Conservation (phyloP, 2,113 vertebrate species). For the Muntiacus reevesi region DNA sequence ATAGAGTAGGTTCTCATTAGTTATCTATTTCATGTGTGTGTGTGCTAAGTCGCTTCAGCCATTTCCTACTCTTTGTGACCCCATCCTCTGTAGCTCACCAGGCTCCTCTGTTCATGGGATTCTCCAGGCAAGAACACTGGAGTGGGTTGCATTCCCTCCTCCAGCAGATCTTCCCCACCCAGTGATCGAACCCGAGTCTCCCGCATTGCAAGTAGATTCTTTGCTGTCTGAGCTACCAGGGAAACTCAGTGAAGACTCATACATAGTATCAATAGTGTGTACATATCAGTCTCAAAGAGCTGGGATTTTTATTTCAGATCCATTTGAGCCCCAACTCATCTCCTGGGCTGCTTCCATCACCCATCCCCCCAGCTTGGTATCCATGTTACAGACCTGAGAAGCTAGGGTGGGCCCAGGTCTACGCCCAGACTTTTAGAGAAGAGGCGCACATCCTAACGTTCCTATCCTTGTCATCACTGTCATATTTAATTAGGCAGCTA, state of each 20-base stretch:
- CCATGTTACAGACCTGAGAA: neutral
- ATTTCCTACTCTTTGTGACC: neutral
- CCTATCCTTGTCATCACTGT: fast-evolving
- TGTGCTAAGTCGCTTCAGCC: neutral
- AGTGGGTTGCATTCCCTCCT: neutral
- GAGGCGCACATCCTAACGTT: fast-evolving
- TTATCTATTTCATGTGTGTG: neutral
- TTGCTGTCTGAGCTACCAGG: neutral
- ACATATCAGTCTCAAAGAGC: neutral
- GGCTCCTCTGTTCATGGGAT: neutral
- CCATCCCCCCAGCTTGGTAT: fast-evolving
- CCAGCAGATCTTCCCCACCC: neutral
- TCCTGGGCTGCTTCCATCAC: neutral
- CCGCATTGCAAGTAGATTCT: neutral
- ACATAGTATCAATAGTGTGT: neutral
- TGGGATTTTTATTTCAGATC: neutral
- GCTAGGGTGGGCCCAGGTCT: fast-evolving
- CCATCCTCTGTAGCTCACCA: neutral
- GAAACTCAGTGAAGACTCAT: neutral
- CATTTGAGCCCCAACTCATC: fast-evolving
- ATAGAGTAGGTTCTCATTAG: neutral
- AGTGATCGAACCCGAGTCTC: neutral
- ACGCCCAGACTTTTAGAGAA: neutral
- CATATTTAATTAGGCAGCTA: neutral
- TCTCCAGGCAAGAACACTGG: neutral